These are phyloP conservation scores for Ciconia boyciana DNA, from an alignment of 2,113 vertebrate species.

Conservation along the genomic window DNA sequence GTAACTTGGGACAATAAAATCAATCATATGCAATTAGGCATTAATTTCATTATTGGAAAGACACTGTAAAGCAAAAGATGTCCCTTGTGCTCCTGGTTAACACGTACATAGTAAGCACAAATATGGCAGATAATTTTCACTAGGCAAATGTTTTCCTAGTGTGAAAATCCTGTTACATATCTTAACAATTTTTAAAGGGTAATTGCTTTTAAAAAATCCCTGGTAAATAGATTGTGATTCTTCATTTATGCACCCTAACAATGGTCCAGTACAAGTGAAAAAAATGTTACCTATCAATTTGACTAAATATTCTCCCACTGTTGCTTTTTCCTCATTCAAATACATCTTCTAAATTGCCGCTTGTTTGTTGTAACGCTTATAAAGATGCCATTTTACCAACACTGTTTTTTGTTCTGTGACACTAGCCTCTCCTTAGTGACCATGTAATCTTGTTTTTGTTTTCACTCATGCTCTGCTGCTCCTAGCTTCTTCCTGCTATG, in stretches of 20 bases:
- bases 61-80: neutral
- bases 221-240: neutral
- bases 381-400: neutral
- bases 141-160: neutral
- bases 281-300: neutral
- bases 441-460: neutral
- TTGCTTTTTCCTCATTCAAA: neutral
- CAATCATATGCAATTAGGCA: neutral
- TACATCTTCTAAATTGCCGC: neutral
- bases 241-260: neutral
- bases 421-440: neutral
- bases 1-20: neutral
- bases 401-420: neutral
- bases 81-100: neutral
- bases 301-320: neutral
- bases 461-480: neutral
- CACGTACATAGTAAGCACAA: neutral
- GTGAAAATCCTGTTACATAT: neutral
- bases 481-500: neutral
- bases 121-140: neutral
- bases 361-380: neutral
- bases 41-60: constrained; percentile 13
- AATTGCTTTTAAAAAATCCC: neutral
- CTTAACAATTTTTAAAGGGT: neutral
- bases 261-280: neutral